These are phyloP conservation scores for Diabrotica virgifera DNA, from an alignment of 1,140 invertebrate genomes.

Conservation along the genomic window DNA sequence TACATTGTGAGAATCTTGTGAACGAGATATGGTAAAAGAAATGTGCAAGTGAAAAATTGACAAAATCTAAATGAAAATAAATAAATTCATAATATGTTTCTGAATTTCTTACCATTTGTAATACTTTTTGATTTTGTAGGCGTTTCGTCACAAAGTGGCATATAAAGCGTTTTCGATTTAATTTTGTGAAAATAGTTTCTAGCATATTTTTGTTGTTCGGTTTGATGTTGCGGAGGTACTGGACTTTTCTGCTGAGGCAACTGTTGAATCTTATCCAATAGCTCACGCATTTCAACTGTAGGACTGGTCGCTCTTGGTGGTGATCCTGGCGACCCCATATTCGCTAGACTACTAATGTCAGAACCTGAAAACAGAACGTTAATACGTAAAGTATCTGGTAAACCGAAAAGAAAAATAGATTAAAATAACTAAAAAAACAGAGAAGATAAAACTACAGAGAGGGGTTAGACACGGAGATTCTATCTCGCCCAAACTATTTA, in stretches of 20 bases:
- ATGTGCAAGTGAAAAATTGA: too few species aligned
- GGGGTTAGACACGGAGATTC: too few species aligned
- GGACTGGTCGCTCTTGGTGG: constrained; percentile 75
- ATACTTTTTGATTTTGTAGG: constrained; percentile 20
- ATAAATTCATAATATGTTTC: too few species aligned
- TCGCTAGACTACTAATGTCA: constrained; percentile 64
- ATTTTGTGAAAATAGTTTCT: constrained; percentile 43
- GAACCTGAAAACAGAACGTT: constrained; percentile 49
- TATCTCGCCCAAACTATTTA: too few species aligned
- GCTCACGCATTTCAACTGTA: constrained; percentile 65
- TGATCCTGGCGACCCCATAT: constrained; percentile 62
- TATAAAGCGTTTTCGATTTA: constrained; percentile 58
- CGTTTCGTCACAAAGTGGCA: constrained; percentile 50
- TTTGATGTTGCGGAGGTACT: constrained; percentile 18
- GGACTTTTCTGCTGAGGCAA: constrained; percentile 51
- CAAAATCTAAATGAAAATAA: too few species aligned
- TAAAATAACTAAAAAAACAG: too few species aligned
- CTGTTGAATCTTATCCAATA: constrained; percentile 67
- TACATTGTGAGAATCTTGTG: too few species aligned
- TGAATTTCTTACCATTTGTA: constrained; percentile 23
- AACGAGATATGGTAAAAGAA: too few species aligned
- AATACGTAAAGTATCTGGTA: too few species aligned
- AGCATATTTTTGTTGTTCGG: constrained; percentile 25
- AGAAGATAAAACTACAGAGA: too few species aligned
- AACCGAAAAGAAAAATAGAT: too few species aligned